Evolutionary conservation across 2,113 vertebrate species (phyloP).

Genomic region (Callithrix jacchus): DNA sequence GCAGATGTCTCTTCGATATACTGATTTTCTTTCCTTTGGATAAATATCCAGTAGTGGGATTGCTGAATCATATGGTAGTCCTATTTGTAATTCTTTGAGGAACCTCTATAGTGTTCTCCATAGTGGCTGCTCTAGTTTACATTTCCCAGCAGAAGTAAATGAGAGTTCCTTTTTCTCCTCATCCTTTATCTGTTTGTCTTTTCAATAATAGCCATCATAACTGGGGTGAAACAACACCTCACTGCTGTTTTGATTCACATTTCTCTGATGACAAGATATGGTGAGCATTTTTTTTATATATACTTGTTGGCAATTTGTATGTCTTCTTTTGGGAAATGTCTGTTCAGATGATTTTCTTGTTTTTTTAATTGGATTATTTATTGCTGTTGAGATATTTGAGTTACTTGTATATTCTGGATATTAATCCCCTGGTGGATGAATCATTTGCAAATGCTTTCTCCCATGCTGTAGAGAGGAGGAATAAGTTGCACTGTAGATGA

Average conservation of each 20-base stretch:
- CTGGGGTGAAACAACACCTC: too few relatives aligned
- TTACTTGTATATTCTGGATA: background rate
- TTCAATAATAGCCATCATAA: too few relatives aligned
- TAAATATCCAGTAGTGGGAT: background rate
- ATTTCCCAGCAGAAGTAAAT: background rate
- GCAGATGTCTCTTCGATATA: background rate
- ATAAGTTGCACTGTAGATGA: background rate
- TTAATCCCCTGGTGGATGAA: background rate
- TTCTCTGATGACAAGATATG: too few relatives aligned
- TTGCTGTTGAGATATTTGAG: background rate
- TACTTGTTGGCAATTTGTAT: background rate
- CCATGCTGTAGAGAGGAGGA: background rate
- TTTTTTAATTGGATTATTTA: background rate
- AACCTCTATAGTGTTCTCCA: background rate
- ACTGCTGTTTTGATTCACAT: too few relatives aligned
- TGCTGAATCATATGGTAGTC: background rate
- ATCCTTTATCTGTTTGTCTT: too few relatives aligned
- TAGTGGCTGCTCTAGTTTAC: background rate
- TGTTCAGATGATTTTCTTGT: background rate
- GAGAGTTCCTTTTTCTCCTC: too few relatives aligned
- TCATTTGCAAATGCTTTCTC: background rate
- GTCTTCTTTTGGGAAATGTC: background rate
- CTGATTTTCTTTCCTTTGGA: background rate
- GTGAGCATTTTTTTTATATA: too few relatives aligned
- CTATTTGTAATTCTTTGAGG: background rate